Evolutionary conservation across 2,113 vertebrate species (phyloP).

Genomic region (Motacilla alba): DNA sequence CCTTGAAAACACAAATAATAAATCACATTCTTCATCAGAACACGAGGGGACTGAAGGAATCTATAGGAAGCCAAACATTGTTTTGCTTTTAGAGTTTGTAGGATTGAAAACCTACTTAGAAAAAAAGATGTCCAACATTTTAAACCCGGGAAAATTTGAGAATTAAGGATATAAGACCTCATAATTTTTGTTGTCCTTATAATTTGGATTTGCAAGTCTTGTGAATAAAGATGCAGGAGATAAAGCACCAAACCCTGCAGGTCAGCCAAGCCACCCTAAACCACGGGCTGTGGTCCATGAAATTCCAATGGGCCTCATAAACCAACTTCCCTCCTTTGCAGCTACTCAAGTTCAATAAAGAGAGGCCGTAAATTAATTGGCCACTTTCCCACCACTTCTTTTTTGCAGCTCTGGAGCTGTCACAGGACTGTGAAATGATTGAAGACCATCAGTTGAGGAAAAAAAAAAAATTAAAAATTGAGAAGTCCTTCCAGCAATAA

Average conservation of each 20-base stretch:
- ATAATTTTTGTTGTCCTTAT: not conserved
- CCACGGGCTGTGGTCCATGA: not conserved
- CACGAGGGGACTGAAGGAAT: not conserved
- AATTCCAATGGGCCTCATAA: not conserved
- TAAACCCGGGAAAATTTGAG: not conserved
- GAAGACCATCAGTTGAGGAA: not conserved
- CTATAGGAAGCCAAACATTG: not conserved
- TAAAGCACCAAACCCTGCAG: not conserved
- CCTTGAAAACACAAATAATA: not conserved
- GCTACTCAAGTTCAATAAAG: not conserved
- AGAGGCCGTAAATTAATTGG: not conserved
- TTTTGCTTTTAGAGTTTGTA: not conserved
- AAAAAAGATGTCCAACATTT: not conserved
- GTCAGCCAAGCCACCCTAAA: not conserved
- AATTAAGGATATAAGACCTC: accelerated
- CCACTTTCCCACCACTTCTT: not conserved
- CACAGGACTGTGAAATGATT: not conserved
- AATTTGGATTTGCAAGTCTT: not conserved
- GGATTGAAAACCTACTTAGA: accelerated
- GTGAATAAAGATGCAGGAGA: not conserved
- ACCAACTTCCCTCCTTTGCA: not conserved
- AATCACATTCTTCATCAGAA: not conserved
- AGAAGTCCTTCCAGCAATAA: not conserved
- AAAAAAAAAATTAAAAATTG: not conserved
- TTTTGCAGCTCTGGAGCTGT: not conserved